Base-by-base conservation (phyloP, 2,113 vertebrate species). In the Suncus etruscus region DNA sequence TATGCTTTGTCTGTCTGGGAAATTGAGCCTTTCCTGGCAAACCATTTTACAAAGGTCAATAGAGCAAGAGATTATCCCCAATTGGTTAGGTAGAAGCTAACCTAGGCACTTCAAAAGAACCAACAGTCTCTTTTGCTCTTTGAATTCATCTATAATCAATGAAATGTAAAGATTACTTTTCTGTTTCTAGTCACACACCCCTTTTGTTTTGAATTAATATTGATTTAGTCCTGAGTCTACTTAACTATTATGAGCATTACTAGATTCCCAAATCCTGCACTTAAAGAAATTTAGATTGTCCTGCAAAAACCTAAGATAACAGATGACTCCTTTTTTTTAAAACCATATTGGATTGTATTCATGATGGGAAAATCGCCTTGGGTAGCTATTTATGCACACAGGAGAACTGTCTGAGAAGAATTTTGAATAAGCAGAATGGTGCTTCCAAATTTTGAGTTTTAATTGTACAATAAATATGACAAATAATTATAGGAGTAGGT, bases 131-230 rank as follows among this genome's bases (percentile, higher is more conserved):
- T 75, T 93, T 79, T 22, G 31, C 32, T 83, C 69, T 87, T 90
- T 86, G 83, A 87, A 61, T 90, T 89, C 83, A 94, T 80, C 74
- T 93, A 72, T 83, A 94, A 90, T 94, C 88, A 89, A 95, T 94
- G 51, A 45, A 29, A 90, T 87, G 9, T 94, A 89, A 94, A 96
- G 92, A 93, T 87, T 94, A 92, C 65, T 87, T 80, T 77, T 16
- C 58, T 84, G 8, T 73, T 51, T 96, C 58, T 82, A 91, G 66
- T 94, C 83, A 86, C 39, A 81, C 12, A 18, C 4, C 2, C 8
- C 27, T 79, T 91, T 87, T 88, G 81, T 74, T 94, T 94, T 94
- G 70, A 80, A 94, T 94, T 92, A 86, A 24, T 85, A 95, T 96
- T 95, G 91, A 96, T 92, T 94, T 91, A 89, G 70, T 39, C 48